A percentile compares a stretch with the other conserved stretches of the same genome.
Evolutionary conservation across 2,797 vertebrate species (phyloP).

Genomic region (Schizopygopsis malacanthus): DNA sequence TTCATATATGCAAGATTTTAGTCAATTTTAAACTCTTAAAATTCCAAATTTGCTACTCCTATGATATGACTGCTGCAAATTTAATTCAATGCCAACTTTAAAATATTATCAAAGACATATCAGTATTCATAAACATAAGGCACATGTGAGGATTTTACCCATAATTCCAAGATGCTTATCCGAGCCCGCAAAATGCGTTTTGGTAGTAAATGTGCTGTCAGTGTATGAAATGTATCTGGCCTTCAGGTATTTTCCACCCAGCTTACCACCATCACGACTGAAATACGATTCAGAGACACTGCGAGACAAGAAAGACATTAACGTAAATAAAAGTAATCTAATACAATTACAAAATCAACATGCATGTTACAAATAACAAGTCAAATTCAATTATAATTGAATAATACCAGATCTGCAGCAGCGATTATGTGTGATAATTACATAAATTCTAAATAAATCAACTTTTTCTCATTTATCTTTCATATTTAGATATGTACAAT

Average conservation of each 20-base stretch:
- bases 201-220: constrained; percentile 73
- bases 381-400: no score
- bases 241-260: constrained; percentile 84
- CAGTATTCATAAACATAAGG: neutral
- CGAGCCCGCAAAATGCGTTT: constrained; percentile 61
- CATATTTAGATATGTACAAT: no score
- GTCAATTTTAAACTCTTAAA: neutral
- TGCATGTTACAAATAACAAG: neutral
- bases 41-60: neutral
- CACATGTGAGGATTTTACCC: constrained; percentile 70
- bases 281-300: constrained; percentile 82
- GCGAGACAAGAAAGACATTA: constrained; percentile 30
- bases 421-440: neutral
- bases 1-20: neutral
- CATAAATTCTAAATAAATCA: neutral
- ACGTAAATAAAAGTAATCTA: neutral
- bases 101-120: neutral
- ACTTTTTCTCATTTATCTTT: neutral
- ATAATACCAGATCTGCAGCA: neutral
- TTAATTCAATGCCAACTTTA: neutral
- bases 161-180: constrained; percentile 84
- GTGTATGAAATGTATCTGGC: constrained; percentile 78
- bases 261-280: constrained; percentile 71
- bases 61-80: neutral
- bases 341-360: neutral